Base-by-base conservation (phyloP, 2,888 invertebrate genomes). In the Seira musarum region DNA sequence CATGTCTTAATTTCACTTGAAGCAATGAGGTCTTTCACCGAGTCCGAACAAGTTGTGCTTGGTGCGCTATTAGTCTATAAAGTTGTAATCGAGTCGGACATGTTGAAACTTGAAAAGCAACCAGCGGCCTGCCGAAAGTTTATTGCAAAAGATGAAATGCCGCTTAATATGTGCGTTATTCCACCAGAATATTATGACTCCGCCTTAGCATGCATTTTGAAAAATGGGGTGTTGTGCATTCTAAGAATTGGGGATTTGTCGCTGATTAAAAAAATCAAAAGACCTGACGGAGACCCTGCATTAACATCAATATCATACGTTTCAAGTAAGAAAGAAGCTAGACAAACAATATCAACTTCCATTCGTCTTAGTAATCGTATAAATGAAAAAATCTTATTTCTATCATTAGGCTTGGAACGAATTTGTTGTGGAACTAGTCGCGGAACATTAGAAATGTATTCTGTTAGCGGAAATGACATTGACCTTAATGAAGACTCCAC, bases 221-320 rank as follows among this genome's bases (percentile, higher is more conserved):
- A 30, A 2, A 57, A 71, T 57, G 87, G 87, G 8, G 68, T 77
- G 64, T 80, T 85, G 0, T 68, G 69, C 8, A 82, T 85, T 15
- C 79, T 80, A 5, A 81, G 78, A 30, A 64, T 85, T 1, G 70
- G 60, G 30, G 82, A 83, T 15, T 65, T 84, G 24, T 70, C 71
- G 3, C 17, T 82, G 17, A 46, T 76, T 15, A 73, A 67, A 25
- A 69, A 70, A 40, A 81, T 83, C 15, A 78, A 73, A 40, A 40
- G 72, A 46, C 81, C 82, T 6, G 75, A 68, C 10, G 66, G 40
- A 53, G 82, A 82, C 13, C 65, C 76, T 17, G 24, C 21, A 13
- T 67, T 96, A 88, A 92, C 95, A 15, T 94, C 96, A 0, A 94
- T 94, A 1, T 93, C 94, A 0, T 96, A 95, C 89, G 96, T 96